These are phyloP conservation scores for Varecia variegata DNA, from an alignment of 2,797 vertebrate species.

Conservation along the genomic window DNA sequence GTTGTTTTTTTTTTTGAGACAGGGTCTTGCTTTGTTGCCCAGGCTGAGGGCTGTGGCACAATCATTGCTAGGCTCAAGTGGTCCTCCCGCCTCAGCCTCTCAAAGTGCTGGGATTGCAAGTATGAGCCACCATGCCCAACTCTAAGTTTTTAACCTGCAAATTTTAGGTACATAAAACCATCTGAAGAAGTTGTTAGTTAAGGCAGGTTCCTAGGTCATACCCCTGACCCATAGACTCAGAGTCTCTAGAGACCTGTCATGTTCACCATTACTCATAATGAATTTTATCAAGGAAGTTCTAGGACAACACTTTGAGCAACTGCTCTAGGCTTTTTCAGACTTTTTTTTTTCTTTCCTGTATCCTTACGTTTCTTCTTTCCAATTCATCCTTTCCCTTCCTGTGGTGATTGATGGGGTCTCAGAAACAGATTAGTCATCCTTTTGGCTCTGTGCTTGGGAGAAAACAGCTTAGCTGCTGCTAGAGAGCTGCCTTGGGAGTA, in stretches of 20 bases:
- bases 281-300: background rate
- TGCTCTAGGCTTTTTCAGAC: background rate
- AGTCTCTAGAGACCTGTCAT: background rate
- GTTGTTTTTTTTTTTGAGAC: background rate
- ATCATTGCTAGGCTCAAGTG: background rate
- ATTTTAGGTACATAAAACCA: background rate
- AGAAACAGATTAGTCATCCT: background rate
- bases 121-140: background rate
- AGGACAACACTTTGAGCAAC: background rate
- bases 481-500: background rate
- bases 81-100: background rate
- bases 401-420: background rate
- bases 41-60: background rate
- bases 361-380: background rate
- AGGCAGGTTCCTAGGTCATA: background rate
- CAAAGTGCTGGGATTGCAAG: background rate
- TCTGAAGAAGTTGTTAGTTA: background rate
- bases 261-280: background rate
- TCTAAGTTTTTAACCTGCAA: background rate
- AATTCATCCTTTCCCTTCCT: background rate
- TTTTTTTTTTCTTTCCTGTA: background rate
- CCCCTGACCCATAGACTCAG: background rate
- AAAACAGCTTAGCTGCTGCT: background rate
- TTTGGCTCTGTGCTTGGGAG: background rate
- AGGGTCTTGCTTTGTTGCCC: background rate